These are phyloP conservation scores for Leucopternis melanops DNA, from an alignment of 2,113 vertebrate genomes.

Conservation along the genomic window DNA sequence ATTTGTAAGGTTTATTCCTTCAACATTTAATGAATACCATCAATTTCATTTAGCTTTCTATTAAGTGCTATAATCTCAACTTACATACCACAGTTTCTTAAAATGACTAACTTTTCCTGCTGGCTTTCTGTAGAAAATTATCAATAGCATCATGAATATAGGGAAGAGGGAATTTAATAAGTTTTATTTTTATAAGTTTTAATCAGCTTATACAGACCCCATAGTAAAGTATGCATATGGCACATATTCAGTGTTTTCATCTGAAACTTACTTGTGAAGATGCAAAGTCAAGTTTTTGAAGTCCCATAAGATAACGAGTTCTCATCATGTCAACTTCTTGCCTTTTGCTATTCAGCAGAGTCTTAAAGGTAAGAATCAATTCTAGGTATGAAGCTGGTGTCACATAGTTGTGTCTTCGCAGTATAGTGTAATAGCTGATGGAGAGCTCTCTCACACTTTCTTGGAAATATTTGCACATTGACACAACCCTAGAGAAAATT, in stretches of 20 bases:
- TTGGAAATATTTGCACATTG: slow-evolving; percentile 90
- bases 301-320: slow-evolving; percentile 82
- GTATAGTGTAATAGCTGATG: slow-evolving; percentile 69
- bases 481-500: slow-evolving; percentile 78
- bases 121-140: background rate
- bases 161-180: background rate
- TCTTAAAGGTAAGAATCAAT: slow-evolving; percentile 89
- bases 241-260: background rate
- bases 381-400: slow-evolving; percentile 93
- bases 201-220: background rate
- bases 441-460: slow-evolving; percentile 81
- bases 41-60: background rate
- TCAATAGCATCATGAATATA: background rate
- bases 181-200: background rate
- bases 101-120: background rate
- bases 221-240: background rate
- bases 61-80: background rate
- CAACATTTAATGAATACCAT: background rate
- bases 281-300: slow-evolving; percentile 89
- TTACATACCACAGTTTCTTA: background rate
- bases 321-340: slow-evolving; percentile 80
- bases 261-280: slow-evolving; percentile 79
- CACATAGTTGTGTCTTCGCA: slow-evolving; percentile 89
- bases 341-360: slow-evolving; percentile 80
- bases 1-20: background rate